These are phyloP conservation scores for Hippopotamus amphibius DNA, from an alignment of 2,113 vertebrate genomes.

Conservation along the genomic window DNA sequence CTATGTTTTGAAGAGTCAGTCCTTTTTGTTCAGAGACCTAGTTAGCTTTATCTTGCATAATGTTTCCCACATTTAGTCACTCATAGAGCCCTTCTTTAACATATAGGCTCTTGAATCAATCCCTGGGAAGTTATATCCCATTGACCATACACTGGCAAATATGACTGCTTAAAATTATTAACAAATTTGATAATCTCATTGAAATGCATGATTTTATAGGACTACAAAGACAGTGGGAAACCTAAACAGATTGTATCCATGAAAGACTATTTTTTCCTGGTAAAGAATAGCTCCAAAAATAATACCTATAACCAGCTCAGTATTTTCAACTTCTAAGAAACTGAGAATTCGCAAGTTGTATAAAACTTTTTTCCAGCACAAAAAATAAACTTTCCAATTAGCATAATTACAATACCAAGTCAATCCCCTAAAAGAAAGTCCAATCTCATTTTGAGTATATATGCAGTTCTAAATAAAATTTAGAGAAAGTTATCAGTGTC, in stretches of 20 bases:
- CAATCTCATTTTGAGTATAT: background rate
- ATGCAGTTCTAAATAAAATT: background rate
- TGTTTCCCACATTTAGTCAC: background rate
- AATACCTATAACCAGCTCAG: background rate
- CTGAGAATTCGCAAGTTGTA: background rate
- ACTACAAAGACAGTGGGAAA: background rate
- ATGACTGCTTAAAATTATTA: background rate
- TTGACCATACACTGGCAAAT: background rate
- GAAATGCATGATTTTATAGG: background rate
- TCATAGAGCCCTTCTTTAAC: background rate
- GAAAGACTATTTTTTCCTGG: background rate
- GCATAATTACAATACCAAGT: background rate
- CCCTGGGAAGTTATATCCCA: background rate
- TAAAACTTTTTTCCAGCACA: background rate
- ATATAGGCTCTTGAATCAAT: background rate
- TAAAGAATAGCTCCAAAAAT: background rate
- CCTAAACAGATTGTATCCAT: background rate
- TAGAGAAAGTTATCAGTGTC: background rate
- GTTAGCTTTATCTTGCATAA: background rate
- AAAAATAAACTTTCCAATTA: background rate
- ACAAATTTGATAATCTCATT: background rate
- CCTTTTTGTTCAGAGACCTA: background rate
- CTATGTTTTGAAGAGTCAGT: background rate
- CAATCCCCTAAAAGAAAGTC: background rate
- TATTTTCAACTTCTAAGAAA: constrained; percentile 38